Percentiles rank a stretch among this genome's conserved stretches.
These are phyloP conservation scores for Orchestes rusci DNA, from an alignment of 2,888 invertebrate genomes.

Conservation along the genomic window DNA sequence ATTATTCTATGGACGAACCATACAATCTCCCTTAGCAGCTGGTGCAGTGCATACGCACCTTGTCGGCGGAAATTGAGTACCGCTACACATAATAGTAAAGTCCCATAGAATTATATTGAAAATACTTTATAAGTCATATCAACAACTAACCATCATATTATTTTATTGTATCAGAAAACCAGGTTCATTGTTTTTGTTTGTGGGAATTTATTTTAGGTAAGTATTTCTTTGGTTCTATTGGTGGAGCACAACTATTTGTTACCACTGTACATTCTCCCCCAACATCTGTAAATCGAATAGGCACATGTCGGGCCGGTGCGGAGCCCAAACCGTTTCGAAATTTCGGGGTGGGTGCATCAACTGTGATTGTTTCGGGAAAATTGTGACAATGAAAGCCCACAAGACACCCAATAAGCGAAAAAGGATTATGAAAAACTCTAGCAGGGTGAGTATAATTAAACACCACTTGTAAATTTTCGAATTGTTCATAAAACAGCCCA, in stretches of 20 bases:
- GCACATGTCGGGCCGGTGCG: slow-evolving; percentile 17
- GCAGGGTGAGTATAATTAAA: slow-evolving; percentile 12
- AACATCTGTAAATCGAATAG: slow-evolving; percentile 18
- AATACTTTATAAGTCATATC: no score
- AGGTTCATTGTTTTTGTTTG: no score
- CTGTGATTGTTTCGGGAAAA: slow-evolving; percentile 1
- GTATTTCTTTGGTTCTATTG: no score
- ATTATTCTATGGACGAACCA: no score
- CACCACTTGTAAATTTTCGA: slow-evolving; percentile 22
- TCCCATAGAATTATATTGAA: no score
- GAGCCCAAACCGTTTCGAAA: slow-evolving; percentile 13
- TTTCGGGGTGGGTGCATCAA: slow-evolving; percentile 16
- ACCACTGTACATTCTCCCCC: slow-evolving; percentile 14
- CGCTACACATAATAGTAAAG: no score
- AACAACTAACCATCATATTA: no score
- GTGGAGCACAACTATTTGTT: neutral
- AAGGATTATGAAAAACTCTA: slow-evolving; percentile 12
- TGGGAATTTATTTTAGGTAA: no score
- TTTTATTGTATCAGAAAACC: no score
- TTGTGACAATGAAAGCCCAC: slow-evolving; percentile 12
- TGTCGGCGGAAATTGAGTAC: no score
- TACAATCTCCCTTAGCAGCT: no score
- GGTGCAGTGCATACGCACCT: no score
- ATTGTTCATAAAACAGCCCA: slow-evolving; percentile 29
- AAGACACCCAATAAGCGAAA: slow-evolving; percentile 5